Percentiles rank a stretch among this genome's conserved stretches.
phyloP scores from a whole-genome alignment of 2,113 vertebrate species.

The Saguinus imperator region DNA sequence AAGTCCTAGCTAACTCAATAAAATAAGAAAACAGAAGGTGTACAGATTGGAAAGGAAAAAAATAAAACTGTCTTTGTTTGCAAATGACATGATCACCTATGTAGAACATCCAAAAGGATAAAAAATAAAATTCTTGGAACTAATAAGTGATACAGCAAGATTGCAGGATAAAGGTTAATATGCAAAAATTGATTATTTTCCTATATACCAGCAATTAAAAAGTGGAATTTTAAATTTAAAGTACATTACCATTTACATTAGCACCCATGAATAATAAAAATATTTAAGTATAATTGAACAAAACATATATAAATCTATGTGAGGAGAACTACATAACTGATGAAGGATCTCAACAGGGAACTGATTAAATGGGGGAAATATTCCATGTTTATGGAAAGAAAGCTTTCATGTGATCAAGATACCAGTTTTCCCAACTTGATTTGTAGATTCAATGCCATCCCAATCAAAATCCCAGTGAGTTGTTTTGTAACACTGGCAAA shows the following conservation, averaged over 20 bases:
- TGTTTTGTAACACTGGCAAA: background rate
- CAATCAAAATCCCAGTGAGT: background rate
- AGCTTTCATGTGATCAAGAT: background rate
- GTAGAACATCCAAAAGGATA: background rate
- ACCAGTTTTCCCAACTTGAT: background rate
- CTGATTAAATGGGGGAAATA: background rate
- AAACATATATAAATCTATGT: background rate
- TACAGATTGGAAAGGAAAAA: background rate
- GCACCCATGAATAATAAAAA: background rate
- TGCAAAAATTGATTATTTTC: background rate
- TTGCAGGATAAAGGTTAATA: background rate
- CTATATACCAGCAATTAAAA: background rate
- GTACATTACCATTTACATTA: background rate
- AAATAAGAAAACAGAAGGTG: background rate
- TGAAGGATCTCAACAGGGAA: background rate
- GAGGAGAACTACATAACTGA: background rate
- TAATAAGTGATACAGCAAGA: background rate
- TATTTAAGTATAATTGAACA: background rate
- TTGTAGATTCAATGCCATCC: background rate
- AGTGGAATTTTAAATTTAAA: background rate
- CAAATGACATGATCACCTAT: background rate
- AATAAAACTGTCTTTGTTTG: background rate
- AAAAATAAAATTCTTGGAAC: background rate
- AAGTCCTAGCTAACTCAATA: background rate
- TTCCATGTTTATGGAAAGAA: background rate